Percentiles rank a stretch among this genome's conserved stretches.
These are phyloP conservation scores for Athalia cordata DNA, from an alignment of 2,888 invertebrate genomes.

Conservation along the genomic window DNA sequence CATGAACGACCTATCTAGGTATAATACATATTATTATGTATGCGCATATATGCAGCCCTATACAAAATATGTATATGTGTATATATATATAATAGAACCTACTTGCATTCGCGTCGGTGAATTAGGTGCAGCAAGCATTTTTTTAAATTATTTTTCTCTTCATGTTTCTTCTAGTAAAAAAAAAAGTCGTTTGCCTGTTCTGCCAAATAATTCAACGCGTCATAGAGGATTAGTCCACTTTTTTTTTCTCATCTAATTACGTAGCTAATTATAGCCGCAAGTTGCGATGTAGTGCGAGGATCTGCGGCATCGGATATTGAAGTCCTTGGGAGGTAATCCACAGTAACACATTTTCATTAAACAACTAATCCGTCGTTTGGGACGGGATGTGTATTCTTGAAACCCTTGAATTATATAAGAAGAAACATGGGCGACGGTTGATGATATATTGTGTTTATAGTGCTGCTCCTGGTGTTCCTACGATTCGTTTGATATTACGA, in stretches of 20 bases:
- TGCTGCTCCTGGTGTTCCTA: neutral
- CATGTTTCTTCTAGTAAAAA: no score
- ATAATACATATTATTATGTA: neutral
- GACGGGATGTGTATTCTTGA: neutral
- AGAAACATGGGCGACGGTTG: neutral
- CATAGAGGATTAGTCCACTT: no score
- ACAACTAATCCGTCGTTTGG: slow-evolving; percentile 14
- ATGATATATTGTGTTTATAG: slow-evolving; percentile 19
- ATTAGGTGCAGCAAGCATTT: neutral
- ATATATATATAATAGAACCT: neutral
- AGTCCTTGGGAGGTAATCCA: neutral
- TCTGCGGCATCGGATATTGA: no score
- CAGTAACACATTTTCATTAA: slow-evolving; percentile 7
- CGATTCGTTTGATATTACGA: slow-evolving; percentile 24
- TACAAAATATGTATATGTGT: slow-evolving; percentile 1
- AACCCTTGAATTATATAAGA: neutral
- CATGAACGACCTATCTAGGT: neutral
- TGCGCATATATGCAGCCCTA: neutral
- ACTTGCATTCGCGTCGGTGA: neutral
- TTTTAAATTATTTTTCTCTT: neutral
- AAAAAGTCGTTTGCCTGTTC: no score
- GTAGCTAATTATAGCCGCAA: no score
- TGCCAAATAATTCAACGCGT: no score
- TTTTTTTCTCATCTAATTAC: no score
- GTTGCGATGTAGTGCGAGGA: no score